Conservation (phyloP, 2,113 vertebrate genomes). For the Ctenomys sociabilis region DNA sequence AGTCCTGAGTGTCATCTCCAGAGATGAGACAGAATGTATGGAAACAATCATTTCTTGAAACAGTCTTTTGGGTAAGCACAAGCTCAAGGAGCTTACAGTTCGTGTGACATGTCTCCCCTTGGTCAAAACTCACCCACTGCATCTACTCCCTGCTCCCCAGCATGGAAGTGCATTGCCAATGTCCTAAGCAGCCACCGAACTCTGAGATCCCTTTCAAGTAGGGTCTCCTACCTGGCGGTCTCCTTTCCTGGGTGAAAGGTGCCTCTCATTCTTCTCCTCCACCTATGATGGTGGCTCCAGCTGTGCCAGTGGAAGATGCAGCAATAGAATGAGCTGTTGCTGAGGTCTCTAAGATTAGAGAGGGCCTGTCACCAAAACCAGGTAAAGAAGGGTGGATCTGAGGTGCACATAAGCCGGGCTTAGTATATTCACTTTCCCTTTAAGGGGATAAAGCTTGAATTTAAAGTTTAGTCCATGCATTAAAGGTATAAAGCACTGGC, state of each 20-base stretch:
- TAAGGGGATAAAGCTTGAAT: background rate
- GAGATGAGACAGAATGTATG: background rate
- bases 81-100: background rate
- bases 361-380: background rate
- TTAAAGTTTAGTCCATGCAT: background rate
- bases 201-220: background rate
- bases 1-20: background rate
- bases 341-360: background rate
- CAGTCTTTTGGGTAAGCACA: background rate
- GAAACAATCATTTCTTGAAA: background rate
- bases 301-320: background rate
- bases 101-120: background rate
- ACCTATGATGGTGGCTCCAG: no score
- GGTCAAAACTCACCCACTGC: background rate
- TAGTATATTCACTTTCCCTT: background rate
- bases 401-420: background rate
- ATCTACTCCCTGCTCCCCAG: background rate
- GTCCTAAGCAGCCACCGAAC: background rate
- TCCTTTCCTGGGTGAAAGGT: background rate
- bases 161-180: background rate
- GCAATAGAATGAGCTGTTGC: no score
- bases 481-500: background rate
- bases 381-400: background rate
- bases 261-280: background rate
- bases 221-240: rapidly evolving